These are phyloP conservation scores for Caradrina clavipalpis DNA, from an alignment of 2,888 invertebrate genomes.

Conservation along the genomic window DNA sequence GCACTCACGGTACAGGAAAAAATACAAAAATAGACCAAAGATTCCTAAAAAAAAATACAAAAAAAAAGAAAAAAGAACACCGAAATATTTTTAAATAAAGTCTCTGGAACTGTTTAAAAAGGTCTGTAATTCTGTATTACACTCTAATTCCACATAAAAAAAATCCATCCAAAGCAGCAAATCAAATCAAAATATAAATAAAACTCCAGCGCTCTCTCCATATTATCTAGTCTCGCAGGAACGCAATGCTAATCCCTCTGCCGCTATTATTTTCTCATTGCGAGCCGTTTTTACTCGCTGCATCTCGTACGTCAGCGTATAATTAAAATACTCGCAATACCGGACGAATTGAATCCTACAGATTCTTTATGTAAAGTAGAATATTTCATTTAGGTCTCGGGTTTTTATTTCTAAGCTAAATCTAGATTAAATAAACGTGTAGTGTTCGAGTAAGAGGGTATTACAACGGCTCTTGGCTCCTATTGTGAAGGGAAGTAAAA, in stretches of 20 bases:
- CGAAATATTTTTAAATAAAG: too few relatives aligned
- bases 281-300: slow-evolving; percentile 76
- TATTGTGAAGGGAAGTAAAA: neutral
- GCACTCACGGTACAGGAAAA: too few relatives aligned
- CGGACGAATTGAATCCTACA: slow-evolving; percentile 59
- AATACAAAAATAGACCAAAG: too few relatives aligned
- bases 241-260: slow-evolving; percentile 73
- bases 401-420: slow-evolving; percentile 40
- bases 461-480: neutral
- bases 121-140: too few relatives aligned
- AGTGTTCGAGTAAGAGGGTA: neutral
- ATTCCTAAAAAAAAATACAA: too few relatives aligned
- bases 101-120: too few relatives aligned
- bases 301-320: slow-evolving; percentile 77
- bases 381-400: slow-evolving; percentile 35
- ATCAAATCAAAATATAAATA: slow-evolving; percentile 8
- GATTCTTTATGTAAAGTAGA: slow-evolving; percentile 44
- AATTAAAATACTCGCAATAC: slow-evolving; percentile 83
- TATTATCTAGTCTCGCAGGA: slow-evolving; percentile 56
- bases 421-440: slow-evolving; percentile 1
- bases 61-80: too few relatives aligned
- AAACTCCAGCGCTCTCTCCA: slow-evolving; percentile 50
- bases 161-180: too few relatives aligned
- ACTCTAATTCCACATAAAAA: too few relatives aligned
- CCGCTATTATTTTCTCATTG: slow-evolving; percentile 81